Evolutionary conservation across 2,797 vertebrate species (phyloP), one percentile per base, ranked within the genome.

Genomic region (Pampus argenteus): DNA sequence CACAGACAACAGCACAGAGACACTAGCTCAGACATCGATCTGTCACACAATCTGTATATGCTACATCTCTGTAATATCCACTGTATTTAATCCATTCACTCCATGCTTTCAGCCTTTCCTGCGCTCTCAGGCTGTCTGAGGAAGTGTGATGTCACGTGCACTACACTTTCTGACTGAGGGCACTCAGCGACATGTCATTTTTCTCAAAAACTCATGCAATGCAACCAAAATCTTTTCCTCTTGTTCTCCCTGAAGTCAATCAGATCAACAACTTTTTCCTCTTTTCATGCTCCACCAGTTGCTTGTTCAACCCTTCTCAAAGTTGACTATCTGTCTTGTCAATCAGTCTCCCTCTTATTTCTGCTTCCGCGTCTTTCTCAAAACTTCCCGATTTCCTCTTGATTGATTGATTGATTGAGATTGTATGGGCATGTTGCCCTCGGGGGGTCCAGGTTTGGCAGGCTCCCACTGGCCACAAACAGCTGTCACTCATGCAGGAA

Each of bases 401-500:
- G 65, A 82, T 75, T 72, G 82, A 79, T 75, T 72, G 82, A 79
- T 45, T 45, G n/a, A 36, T 34, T 81, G 79, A 82, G 80, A 81
- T 85, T 58, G 70, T 28, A 42, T 66, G 81, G 84, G 77, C 48
- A 2, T 64, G 70, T 76, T 47, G 72, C 85, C 86, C 82, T 74
- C 17, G 29, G 82, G 34, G 73, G 85, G 61, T 84, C 54, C 63
- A 76, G 74, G 71, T 74, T 73, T 14, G 36, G 54, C 69, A 77
- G 78, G 77, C 68, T 79, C 74, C 76, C 60, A 48, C 64, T 70
- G 85, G 78, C 85, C 89, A 75, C 54, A 74, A 52, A 78, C 87
- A 75, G 90, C 67, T 79, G 71, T 17, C 31, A 82, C 73, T 99
- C 97, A 99, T 90, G 98, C 97, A 1, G 97, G 96, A 74, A 99